These are phyloP conservation scores for Pocillopora grandis DNA, from an alignment of 92 coral and sea anemone genomes.

Conservation along the genomic window DNA sequence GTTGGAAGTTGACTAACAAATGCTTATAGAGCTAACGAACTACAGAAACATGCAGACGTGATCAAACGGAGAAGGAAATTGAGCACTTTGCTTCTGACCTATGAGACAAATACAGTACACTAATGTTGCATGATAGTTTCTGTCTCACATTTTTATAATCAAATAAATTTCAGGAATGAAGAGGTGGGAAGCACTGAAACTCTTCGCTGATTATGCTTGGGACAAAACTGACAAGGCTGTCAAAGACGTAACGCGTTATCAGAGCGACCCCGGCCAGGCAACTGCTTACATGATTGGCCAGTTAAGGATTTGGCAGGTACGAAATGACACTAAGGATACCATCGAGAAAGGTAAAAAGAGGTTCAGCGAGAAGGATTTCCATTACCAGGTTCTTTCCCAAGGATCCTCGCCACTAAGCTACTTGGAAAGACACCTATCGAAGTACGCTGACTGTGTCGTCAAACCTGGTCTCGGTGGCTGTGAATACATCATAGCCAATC, in stretches of 20 bases:
- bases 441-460: conserved; percentile 71
- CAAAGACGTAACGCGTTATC: conserved; percentile 97
- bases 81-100: no score
- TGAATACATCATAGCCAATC: conserved; percentile 50
- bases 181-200: conserved; percentile 75
- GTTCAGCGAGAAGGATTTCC: conserved; percentile 89
- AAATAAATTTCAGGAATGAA: conserved; percentile 71
- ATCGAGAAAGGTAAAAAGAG: conserved; percentile 51
- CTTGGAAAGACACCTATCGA: conserved; percentile 71
- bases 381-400: conserved; percentile 91
- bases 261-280: conserved; percentile 95
- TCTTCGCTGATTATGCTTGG: conserved; percentile 90
- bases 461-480: conserved; percentile 62
- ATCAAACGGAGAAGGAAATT: no score
- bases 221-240: conserved; percentile 96
- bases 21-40: no score
- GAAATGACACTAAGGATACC: conserved; percentile 74
- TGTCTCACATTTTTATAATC: background rate
- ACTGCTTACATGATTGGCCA: conserved; percentile 99
- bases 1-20: no score
- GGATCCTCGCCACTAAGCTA: conserved; percentile 92
- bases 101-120: no score
- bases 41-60: no score
- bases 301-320: conserved; percentile 81
- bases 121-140: no score